Conservation (phyloP, 2,888 invertebrate species). For the Nomada hirtipes region DNA sequence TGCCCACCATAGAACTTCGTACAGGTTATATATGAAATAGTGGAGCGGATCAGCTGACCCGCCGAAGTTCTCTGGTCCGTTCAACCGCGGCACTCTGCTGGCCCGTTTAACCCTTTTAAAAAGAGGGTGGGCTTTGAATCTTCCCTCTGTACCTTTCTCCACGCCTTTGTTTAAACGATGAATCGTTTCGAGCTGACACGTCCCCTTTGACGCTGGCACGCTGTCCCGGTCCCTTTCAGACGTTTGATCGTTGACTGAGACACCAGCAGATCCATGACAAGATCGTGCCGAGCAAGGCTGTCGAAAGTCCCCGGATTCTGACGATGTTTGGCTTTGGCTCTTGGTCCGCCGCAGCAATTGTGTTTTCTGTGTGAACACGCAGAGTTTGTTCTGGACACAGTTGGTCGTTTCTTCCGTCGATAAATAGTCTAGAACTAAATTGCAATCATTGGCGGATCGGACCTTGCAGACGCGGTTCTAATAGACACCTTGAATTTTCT, state of each 20-base stretch:
- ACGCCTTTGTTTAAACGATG: constrained; percentile 9
- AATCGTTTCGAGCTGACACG: constrained; percentile 23
- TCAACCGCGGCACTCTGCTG: constrained; percentile 33
- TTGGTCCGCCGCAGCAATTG: no score
- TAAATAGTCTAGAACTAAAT: background rate
- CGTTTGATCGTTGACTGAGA: background rate
- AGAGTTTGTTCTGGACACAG: no score
- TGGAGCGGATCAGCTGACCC: constrained; percentile 61
- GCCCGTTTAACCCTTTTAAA: constrained; percentile 59
- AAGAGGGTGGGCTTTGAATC: constrained; percentile 43
- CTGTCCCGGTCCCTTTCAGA: constrained; percentile 9
- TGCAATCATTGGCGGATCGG: background rate
- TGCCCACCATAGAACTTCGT: no score
- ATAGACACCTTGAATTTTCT: background rate
- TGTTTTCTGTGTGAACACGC: no score
- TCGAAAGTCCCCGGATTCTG: background rate
- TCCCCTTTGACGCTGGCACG: constrained; percentile 2
- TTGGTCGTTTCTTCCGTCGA: no score
- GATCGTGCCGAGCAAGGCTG: background rate
- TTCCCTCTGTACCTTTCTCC: constrained; percentile 27
- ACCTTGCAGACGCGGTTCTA: background rate
- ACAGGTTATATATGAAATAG: constrained; percentile 37
- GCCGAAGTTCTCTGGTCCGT: constrained; percentile 26
- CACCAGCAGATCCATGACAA: background rate
- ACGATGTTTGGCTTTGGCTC: background rate